Evolutionary conservation across 1,140 invertebrate species (phyloP).

Genomic region (Drosophila setifemur): DNA sequence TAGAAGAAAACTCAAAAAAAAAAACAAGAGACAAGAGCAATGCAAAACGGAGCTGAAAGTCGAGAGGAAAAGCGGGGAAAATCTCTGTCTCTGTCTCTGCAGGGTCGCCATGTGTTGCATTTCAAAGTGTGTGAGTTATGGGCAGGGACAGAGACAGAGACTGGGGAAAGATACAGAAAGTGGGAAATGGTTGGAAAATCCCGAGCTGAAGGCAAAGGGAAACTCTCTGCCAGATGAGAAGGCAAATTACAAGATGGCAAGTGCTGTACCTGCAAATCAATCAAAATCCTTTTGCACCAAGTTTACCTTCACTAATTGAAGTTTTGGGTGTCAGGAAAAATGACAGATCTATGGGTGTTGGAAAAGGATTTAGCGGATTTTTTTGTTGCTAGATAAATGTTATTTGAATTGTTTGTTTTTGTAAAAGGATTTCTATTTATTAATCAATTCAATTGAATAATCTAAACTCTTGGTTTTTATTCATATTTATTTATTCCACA

Average conservation of each 20-base stretch:
- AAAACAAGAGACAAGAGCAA: conserved; percentile 19
- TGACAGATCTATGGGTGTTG: conserved; percentile 7
- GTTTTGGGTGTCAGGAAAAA: too few species aligned
- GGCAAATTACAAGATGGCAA: conserved; percentile 51
- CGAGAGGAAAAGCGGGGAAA: conserved; percentile 9
- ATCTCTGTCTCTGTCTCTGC: conserved; percentile 32
- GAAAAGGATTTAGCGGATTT: too few species aligned
- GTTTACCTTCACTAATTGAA: conserved; percentile 33
- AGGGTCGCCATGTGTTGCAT: conserved; percentile 70
- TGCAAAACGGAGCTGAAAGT: conserved; percentile 23
- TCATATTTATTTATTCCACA: too few species aligned
- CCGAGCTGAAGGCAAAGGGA: background rate
- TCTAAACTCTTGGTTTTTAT: too few species aligned
- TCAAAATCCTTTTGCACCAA: conserved; percentile 6
- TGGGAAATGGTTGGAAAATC: conserved; percentile 26
- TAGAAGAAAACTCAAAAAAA: background rate
- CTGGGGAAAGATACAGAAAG: too few species aligned
- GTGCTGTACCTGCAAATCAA: conserved; percentile 26
- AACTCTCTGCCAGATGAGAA: conserved; percentile 55
- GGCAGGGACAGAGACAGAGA: too few species aligned
- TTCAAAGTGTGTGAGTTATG: conserved; percentile 77
- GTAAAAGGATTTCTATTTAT: too few species aligned
- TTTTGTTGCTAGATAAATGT: too few species aligned
- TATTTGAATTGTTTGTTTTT: too few species aligned
- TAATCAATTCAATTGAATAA: too few species aligned